Evolutionary conservation across 2,888 invertebrate species (phyloP).

Genomic region (Cosmia trapezina): DNA sequence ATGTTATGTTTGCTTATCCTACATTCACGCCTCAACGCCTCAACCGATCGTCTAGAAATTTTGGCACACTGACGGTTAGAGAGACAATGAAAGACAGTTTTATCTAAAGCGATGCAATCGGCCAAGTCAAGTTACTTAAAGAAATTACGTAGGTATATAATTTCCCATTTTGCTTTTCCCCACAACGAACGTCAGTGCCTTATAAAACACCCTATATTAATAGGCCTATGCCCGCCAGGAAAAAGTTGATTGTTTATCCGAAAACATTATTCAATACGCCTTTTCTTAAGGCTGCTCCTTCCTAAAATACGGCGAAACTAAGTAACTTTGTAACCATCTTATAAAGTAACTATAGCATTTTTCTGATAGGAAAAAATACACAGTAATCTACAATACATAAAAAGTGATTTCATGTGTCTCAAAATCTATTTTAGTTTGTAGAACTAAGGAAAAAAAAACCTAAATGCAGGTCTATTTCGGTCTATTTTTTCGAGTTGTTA

Average conservation of each 20-base stretch:
- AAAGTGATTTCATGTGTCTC: too few species aligned
- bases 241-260: not conserved
- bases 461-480: too few species aligned
- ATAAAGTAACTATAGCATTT: too few species aligned
- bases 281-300: too few species aligned
- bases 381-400: too few species aligned
- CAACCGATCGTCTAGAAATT: constrained; percentile 41
- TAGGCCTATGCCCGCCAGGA: not conserved
- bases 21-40: constrained; percentile 27
- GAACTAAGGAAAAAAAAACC: too few species aligned
- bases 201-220: not conserved
- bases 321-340: too few species aligned
- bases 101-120: not conserved
- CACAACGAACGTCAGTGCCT: not conserved
- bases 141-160: not conserved
- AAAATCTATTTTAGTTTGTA: too few species aligned
- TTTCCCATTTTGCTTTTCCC: not conserved
- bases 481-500: too few species aligned
- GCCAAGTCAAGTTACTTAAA: not conserved
- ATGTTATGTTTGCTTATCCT: constrained; percentile 25
- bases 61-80: constrained; percentile 12
- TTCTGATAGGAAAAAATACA: too few species aligned
- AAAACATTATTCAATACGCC: not conserved
- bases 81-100: constrained; percentile 8
- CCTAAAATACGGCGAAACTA: too few species aligned